Evolutionary conservation across 2,797 vertebrate species (phyloP).

Genomic region (Cyprinodon diabolis): DNA sequence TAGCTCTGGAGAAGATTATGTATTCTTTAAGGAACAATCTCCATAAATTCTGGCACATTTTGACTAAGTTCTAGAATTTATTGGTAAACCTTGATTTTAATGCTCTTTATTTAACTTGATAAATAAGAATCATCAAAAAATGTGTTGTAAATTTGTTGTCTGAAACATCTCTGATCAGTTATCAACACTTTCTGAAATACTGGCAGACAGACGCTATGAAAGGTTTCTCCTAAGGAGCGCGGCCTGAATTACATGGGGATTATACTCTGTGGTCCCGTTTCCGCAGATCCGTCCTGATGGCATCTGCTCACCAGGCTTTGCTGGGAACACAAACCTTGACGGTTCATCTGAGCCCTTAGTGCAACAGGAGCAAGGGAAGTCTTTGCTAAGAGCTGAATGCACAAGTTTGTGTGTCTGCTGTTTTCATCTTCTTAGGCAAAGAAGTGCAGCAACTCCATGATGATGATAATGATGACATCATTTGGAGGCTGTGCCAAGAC

Average conservation of each 20-base stretch:
- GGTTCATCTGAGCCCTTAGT: constrained; percentile 9
- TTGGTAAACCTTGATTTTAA: too few relatives aligned
- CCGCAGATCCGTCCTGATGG: constrained; percentile 15
- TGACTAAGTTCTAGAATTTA: too few relatives aligned
- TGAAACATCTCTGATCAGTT: too few relatives aligned
- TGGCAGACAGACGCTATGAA: too few relatives aligned
- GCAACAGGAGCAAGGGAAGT: constrained; percentile 3
- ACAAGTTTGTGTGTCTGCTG: constrained; percentile 5
- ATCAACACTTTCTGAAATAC: too few relatives aligned
- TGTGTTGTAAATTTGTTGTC: too few relatives aligned
- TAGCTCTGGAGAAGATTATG: too few relatives aligned
- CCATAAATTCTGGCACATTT: too few relatives aligned
- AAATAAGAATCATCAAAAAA: too few relatives aligned
- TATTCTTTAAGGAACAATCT: too few relatives aligned
- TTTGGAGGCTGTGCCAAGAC: constrained; percentile 57
- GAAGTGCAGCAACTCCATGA: constrained; percentile 50
- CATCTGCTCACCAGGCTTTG: constrained; percentile 42
- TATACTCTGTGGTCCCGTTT: constrained; percentile 8
- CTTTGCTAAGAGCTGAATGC: constrained; percentile 5
- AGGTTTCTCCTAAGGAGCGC: neutral
- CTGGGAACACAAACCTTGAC: constrained; percentile 7
- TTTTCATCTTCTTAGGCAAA: constrained; percentile 43
- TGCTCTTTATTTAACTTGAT: too few relatives aligned
- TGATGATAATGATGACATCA: constrained; percentile 64
- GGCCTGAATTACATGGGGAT: neutral